phyloP scores from a whole-genome alignment of 2,888 invertebrate species.

The Colostygia pectinataria region DNA sequence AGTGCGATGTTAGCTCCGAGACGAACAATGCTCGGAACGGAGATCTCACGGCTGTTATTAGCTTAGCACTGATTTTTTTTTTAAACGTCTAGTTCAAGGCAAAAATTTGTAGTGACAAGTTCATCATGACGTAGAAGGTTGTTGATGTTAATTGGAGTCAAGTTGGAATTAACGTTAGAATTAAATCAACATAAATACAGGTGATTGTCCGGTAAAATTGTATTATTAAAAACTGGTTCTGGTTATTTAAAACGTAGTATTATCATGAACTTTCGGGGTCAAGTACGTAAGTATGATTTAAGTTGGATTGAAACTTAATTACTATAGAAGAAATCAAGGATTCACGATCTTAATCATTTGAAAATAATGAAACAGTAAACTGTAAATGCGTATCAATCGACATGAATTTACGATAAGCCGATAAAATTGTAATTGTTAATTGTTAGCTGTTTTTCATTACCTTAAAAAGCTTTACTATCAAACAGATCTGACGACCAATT shows the following conservation, averaged over 20 bases:
- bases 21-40: slow-evolving; percentile 45
- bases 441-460: too few relatives aligned
- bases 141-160: slow-evolving; percentile 13
- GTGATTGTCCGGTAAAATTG: slow-evolving; percentile 21
- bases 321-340: too few relatives aligned
- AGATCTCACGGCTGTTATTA: slow-evolving; percentile 52
- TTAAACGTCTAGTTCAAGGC: slow-evolving; percentile 61
- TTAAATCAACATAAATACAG: slow-evolving; percentile 17
- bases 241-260: slow-evolving; percentile 4
- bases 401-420: too few relatives aligned
- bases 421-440: too few relatives aligned
- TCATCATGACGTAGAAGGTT: slow-evolving; percentile 27
- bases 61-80: slow-evolving; percentile 29
- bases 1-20: slow-evolving; percentile 17
- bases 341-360: too few relatives aligned
- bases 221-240: slow-evolving; percentile 18
- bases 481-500: too few relatives aligned
- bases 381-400: too few relatives aligned
- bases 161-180: slow-evolving; percentile 14
- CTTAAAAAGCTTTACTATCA: not conserved
- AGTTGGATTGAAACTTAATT: not conserved
- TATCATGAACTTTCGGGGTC: slow-evolving; percentile 4
- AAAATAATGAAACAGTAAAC: too few relatives aligned
- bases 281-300: not conserved
- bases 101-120: slow-evolving; percentile 27